A percentile compares a stretch with the other conserved stretches of the same genome.
phyloP scores from a whole-genome alignment of 2,888 invertebrate genomes.

The Torymus aiolomorphi region DNA sequence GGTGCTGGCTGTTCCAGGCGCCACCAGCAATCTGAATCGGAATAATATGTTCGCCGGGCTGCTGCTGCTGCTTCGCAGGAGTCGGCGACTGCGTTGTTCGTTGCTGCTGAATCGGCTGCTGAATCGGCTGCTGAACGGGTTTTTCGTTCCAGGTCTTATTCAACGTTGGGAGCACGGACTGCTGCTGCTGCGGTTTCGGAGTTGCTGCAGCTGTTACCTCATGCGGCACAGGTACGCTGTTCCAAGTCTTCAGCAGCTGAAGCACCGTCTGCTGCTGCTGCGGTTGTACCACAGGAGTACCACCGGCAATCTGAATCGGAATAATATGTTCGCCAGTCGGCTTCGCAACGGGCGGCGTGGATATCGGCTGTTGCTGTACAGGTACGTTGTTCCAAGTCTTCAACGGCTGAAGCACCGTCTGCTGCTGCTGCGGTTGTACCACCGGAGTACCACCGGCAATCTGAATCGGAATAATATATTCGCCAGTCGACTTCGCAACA shows the following conservation, averaged over 20 bases:
- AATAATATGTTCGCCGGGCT: neutral
- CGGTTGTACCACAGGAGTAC: too few relatives aligned
- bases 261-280: neutral
- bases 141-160: too few relatives aligned
- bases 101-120: neutral
- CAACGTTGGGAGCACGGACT: too few relatives aligned
- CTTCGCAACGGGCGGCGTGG: too few relatives aligned
- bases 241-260: slow-evolving; percentile 16
- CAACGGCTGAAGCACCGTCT: neutral
- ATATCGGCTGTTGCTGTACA: neutral
- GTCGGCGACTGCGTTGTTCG: neutral
- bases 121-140: neutral
- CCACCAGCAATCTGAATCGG: too few relatives aligned
- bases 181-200: too few relatives aligned
- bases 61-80: neutral
- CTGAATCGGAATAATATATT: too few relatives aligned
- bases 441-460: too few relatives aligned
- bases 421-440: neutral
- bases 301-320: too few relatives aligned
- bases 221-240: neutral
- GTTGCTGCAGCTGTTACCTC: neutral
- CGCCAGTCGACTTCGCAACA: too few relatives aligned
- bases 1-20: neutral
- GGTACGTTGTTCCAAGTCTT: slow-evolving; percentile 6
- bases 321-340: too few relatives aligned